These are phyloP conservation scores for Rhorus exstirpatorius DNA, from an alignment of 2,888 invertebrate genomes.

Conservation along the genomic window DNA sequence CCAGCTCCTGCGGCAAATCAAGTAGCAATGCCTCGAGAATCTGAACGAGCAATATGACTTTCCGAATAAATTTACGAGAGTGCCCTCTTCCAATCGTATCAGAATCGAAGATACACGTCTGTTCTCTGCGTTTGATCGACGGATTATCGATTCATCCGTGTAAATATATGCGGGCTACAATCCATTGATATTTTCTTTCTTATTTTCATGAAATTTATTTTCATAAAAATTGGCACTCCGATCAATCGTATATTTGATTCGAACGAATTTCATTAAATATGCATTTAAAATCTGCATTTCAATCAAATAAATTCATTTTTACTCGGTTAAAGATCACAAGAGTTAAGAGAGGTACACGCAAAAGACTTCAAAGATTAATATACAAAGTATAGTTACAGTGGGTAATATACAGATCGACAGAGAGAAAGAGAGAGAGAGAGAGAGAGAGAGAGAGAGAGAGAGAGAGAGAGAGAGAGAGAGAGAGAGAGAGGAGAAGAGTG, in stretches of 20 bases:
- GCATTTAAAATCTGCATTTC: background rate
- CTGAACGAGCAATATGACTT: constrained; percentile 38
- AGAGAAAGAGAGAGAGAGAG: constrained; percentile 2
- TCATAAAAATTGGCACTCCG: no score
- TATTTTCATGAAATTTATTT: background rate
- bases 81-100: constrained; percentile 5
- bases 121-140: constrained; percentile 26
- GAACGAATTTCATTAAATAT: background rate
- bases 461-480: constrained; percentile 3
- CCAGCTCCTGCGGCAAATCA: constrained; percentile 76
- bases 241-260: background rate
- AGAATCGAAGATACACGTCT: constrained; percentile 6
- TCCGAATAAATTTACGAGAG: constrained; percentile 44
- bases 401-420: constrained; percentile 33
- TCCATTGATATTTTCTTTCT: background rate
- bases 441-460: constrained; percentile 1
- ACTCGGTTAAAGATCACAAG: constrained; percentile 15
- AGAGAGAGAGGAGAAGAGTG: constrained; percentile 14
- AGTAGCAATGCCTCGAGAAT: constrained; percentile 73
- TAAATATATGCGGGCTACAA: no score
- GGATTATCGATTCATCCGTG: constrained; percentile 13
- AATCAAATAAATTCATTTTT: constrained; percentile 16
- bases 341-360: constrained; percentile 7
- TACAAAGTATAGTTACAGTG: constrained; percentile 45
- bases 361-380: constrained; percentile 42